Evolutionary conservation across 53 echinoderm and acorn worm genomes (phyloP).

Genomic region (Echinarachnius parma): DNA sequence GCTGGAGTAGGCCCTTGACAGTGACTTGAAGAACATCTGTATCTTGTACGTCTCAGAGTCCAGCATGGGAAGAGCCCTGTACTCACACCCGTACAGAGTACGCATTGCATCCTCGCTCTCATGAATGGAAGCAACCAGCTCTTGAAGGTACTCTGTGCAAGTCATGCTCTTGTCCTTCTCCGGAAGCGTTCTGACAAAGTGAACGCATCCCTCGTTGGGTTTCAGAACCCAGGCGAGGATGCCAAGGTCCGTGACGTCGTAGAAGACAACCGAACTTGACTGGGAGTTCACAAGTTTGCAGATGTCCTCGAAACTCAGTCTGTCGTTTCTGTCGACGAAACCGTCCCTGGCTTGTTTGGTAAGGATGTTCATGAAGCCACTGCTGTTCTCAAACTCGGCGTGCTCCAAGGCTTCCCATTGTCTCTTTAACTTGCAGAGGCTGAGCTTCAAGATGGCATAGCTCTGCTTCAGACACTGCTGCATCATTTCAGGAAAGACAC

Average conservation of each 20-base stretch:
- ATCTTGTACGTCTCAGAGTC: slow-evolving; percentile 59
- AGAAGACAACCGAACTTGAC: slow-evolving; percentile 60
- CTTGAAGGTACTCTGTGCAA: slow-evolving; percentile 37
- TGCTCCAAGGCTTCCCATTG: slow-evolving; percentile 62
- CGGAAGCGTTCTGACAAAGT: slow-evolving; percentile 21
- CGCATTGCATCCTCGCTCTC: slow-evolving; percentile 8
- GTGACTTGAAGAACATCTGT: slow-evolving; percentile 42
- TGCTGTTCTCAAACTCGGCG: slow-evolving; percentile 53
- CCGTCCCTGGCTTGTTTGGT: slow-evolving; percentile 38
- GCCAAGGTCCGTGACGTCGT: slow-evolving; percentile 59
- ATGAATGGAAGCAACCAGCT: slow-evolving; percentile 44
- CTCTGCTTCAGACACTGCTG: slow-evolving; percentile 40
- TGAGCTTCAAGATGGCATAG: slow-evolving; percentile 56
- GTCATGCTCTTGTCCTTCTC: not conserved
- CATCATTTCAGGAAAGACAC: slow-evolving; percentile 27
- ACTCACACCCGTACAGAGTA: slow-evolving; percentile 71
- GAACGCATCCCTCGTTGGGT: slow-evolving; percentile 58
- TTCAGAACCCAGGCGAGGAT: slow-evolving; percentile 72
- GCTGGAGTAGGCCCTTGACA: slow-evolving; percentile 15
- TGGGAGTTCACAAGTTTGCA: slow-evolving; percentile 58
- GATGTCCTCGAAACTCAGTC: slow-evolving; percentile 47
- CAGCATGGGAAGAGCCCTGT: slow-evolving; percentile 73
- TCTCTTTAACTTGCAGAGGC: slow-evolving; percentile 59
- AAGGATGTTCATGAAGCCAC: slow-evolving; percentile 42
- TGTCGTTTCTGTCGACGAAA: not conserved